Evolutionary conservation across 2,113 vertebrate genomes (phyloP).

Genomic region (Scatophagus argus): DNA sequence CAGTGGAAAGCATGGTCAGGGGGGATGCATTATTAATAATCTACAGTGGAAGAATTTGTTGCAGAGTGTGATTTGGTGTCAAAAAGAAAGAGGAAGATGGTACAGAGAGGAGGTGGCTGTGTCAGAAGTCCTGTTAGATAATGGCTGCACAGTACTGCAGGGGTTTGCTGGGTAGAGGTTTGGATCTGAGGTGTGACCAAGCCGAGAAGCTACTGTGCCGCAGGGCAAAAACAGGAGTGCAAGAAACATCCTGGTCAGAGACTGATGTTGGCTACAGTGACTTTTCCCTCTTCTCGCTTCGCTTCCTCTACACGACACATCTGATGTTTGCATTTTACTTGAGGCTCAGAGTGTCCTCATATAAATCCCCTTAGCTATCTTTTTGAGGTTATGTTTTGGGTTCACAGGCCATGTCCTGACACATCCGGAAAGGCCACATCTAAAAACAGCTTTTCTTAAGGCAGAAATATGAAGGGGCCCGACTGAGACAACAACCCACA

Average conservation of each 20-base stretch:
- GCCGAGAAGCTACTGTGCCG: slow-evolving; percentile 31
- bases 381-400: slow-evolving; percentile 59
- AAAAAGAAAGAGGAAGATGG: slow-evolving; percentile 30
- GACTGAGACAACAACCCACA: slow-evolving; percentile 22
- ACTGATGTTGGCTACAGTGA: slow-evolving; percentile 29
- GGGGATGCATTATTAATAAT: slow-evolving; percentile 59
- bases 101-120: not conserved
- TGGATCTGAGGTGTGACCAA: slow-evolving; percentile 51
- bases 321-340: slow-evolving; percentile 52
- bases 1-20: slow-evolving; percentile 27
- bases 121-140: slow-evolving; percentile 33
- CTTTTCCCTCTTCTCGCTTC: slow-evolving; percentile 58
- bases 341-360: slow-evolving; percentile 42
- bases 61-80: slow-evolving; percentile 56
- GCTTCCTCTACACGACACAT: slow-evolving; percentile 47
- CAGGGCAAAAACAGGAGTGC: slow-evolving; percentile 24
- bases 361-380: slow-evolving; percentile 15
- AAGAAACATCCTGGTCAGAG: slow-evolving; percentile 41
- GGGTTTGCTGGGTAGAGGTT: slow-evolving; percentile 5
- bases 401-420: slow-evolving; percentile 37
- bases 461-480: not conserved
- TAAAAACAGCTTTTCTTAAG: slow-evolving; percentile 44
- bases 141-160: slow-evolving; percentile 19
- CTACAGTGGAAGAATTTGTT: slow-evolving; percentile 56
- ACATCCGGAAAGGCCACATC: slow-evolving; percentile 47